These are phyloP conservation scores for Acanthosepion esculentum DNA, from an alignment of 2,888 invertebrate genomes.

Conservation along the genomic window DNA sequence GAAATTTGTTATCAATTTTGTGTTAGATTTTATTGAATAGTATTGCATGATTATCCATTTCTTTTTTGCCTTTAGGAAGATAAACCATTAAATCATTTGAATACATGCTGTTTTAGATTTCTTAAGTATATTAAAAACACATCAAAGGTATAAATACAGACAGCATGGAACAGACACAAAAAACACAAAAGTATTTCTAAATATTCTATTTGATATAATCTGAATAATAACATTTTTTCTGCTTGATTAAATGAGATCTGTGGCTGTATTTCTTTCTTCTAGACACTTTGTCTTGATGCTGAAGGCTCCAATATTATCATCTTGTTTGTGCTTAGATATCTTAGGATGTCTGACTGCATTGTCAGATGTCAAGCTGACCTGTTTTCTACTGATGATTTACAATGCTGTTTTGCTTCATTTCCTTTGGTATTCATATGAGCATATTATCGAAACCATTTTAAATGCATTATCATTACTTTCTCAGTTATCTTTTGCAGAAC, in stretches of 20 bases:
- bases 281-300: not conserved
- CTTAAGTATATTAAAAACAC: not conserved
- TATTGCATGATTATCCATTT: not conserved
- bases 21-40: too few relatives aligned
- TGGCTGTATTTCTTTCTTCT: not conserved
- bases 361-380: not conserved
- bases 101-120: not conserved
- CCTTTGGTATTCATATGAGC: not conserved
- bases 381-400: not conserved
- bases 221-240: not conserved
- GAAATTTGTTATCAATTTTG: not conserved
- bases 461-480: not conserved
- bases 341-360: not conserved
- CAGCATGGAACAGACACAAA: not conserved
- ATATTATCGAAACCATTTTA: not conserved
- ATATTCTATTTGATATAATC: not conserved
- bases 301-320: not conserved
- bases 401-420: slow-evolving; percentile 9
- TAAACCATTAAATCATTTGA: not conserved
- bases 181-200: not conserved
- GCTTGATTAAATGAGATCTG: not conserved
- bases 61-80: not conserved
- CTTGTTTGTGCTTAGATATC: not conserved
- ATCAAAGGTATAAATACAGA: not conserved
- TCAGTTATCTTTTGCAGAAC: not conserved